Base-by-base conservation (phyloP, 2,113 vertebrate species). In the Alethe castanea region DNA sequence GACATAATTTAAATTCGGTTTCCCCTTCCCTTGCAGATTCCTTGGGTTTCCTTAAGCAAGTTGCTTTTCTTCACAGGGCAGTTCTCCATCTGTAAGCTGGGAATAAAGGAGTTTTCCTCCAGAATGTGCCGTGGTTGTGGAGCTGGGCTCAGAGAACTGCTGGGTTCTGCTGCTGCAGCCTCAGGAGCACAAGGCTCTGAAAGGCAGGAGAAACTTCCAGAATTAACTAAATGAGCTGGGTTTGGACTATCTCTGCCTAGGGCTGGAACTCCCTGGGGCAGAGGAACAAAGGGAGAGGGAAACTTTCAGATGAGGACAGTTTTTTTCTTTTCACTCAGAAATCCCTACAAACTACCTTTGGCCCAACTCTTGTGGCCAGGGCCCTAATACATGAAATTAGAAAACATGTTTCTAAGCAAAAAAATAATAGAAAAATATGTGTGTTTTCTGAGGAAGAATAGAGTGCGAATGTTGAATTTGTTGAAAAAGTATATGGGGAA, bases 121-220 rank as follows among this genome's bases (percentile, higher is more conserved):
- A 0, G 42, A 36, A 18, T 0, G 0, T 40, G 38, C 44, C 31
- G 5, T 1, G 1, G 24, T 36, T 69, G 73, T 18, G 11, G 28
- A 38, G 25, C 36, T 56, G 48, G 36, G 31, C 60, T 6, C 16
- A 15, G 69, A 24, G 11, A 8, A 2, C 20, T 73, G 26, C 4
- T 31, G 5, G 45, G 31, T 42, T 65, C 50, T 53, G 62, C 4
- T 11, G 0, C 24, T 42, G 14, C 38, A 64, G 76, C 31, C 40
- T 52, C 53, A 29, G 65, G 60, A 26, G 50, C 44, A 36, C 0
- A 0, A 57, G 40, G 64, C 61, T 83, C 60, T 71, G 56, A 42
- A 60, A 53, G 56, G 31, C 20, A 12, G 17, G 61, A 48, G 48
- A 47, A 88, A 52, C 35, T 66, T 62, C 81, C 48, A 83, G 64